Conservation (phyloP, 2,797 vertebrate genomes). For the Rhabdomys pumilio region DNA sequence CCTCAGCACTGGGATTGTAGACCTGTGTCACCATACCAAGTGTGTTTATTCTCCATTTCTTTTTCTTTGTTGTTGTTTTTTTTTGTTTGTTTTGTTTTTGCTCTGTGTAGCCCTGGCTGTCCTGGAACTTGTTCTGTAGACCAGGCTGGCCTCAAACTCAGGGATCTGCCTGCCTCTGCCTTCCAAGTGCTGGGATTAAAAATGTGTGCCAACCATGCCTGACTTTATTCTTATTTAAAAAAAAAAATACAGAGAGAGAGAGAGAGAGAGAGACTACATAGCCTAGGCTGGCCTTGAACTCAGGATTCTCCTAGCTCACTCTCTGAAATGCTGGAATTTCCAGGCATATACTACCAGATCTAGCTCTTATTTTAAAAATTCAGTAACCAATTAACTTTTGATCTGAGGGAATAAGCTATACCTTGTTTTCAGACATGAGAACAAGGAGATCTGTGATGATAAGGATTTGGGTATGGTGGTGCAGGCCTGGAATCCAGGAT, state of each 20-base stretch:
- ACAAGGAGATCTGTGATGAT: neutral
- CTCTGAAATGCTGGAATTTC: neutral
- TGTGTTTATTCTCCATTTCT: neutral
- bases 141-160: neutral
- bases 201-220: neutral
- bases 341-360: neutral
- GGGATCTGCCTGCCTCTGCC: neutral
- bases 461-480: neutral
- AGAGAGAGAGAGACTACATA: neutral
- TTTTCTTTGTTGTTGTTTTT: neutral
- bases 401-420: neutral
- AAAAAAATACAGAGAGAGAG: too few relatives aligned
- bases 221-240: too few relatives aligned
- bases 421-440: neutral
- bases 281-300: neutral
- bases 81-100: neutral
- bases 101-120: neutral
- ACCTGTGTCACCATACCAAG: neutral
- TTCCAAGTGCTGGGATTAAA: neutral
- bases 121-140: neutral
- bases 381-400: neutral
- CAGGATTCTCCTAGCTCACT: neutral
- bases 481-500: neutral
- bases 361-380: neutral
- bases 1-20: neutral